Percentiles rank a stretch among this genome's conserved stretches.
These are phyloP conservation scores for Perccottus glenii DNA, from an alignment of 2,113 vertebrate genomes.

Conservation along the genomic window DNA sequence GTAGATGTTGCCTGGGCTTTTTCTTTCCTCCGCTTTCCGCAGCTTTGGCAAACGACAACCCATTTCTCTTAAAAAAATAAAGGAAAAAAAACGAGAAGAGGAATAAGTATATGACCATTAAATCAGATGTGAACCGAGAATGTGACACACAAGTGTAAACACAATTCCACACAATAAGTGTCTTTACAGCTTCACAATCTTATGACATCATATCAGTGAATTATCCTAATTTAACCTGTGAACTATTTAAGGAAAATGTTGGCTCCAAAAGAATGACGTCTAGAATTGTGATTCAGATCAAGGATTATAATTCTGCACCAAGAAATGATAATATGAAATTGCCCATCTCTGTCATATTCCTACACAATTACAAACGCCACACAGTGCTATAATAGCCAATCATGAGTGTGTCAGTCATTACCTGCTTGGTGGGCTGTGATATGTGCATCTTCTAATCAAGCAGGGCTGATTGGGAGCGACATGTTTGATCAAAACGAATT, in stretches of 20 bases:
- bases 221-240: too few species aligned
- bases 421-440: slow-evolving; percentile 66
- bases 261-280: background rate
- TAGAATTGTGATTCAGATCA: too few species aligned
- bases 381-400: slow-evolving; percentile 38
- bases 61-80: slow-evolving; percentile 76
- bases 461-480: slow-evolving; percentile 75
- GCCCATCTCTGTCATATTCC: background rate
- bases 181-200: slow-evolving; percentile 2
- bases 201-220: too few species aligned
- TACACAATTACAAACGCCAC: slow-evolving; percentile 16
- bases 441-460: slow-evolving; percentile 70
- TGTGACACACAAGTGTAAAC: slow-evolving; percentile 30
- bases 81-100: slow-evolving; percentile 7
- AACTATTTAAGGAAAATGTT: background rate
- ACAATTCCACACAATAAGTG: slow-evolving; percentile 37
- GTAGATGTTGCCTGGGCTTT: slow-evolving; percentile 94
- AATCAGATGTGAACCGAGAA: slow-evolving; percentile 19
- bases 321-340: background rate
- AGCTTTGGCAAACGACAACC: slow-evolving; percentile 93
- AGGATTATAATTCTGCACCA: too few species aligned
- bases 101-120: slow-evolving; percentile 2
- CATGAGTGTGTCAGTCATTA: slow-evolving; percentile 64
- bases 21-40: slow-evolving; percentile 86
- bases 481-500: slow-evolving; percentile 78